Evolutionary conservation across 2,113 vertebrate genomes (phyloP).

Genomic region (Chlorocebus sabaeus): DNA sequence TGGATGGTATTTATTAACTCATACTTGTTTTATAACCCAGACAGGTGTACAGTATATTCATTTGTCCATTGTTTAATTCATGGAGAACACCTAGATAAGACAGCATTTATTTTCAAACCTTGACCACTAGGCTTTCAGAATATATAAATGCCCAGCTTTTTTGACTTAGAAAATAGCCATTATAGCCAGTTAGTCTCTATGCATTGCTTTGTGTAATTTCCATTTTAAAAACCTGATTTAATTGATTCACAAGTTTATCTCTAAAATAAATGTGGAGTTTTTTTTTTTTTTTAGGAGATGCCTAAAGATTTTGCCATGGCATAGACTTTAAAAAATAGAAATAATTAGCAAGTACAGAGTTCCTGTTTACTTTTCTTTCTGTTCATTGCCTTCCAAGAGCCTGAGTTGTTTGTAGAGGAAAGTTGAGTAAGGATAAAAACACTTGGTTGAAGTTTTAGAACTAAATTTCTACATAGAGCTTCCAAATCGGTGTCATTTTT

Average conservation of each 20-base stretch:
- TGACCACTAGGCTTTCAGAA: neutral
- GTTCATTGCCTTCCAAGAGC: neutral
- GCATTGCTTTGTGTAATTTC: neutral
- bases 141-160: constrained; percentile 11
- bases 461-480: constrained; percentile 23
- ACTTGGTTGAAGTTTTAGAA: constrained; percentile 7
- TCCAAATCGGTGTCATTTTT: neutral
- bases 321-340: constrained; percentile 24
- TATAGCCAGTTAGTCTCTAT: neutral
- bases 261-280: neutral
- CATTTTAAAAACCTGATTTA: neutral
- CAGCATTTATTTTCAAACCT: constrained; percentile 9
- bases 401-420: constrained; percentile 20
- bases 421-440: neutral
- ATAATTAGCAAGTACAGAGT: constrained; percentile 7
- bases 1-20: constrained; percentile 26
- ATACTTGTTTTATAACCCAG: constrained; percentile 15
- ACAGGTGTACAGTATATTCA: neutral
- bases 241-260: neutral
- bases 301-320: constrained; percentile 45
- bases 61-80: constrained; percentile 11
- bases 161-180: neutral
- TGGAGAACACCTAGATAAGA: constrained; percentile 14
- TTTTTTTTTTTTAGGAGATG: neutral
- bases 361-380: constrained; percentile 50